Conservation (phyloP, 2,797 vertebrate species). For the Lithobates sylvaticus region DNA sequence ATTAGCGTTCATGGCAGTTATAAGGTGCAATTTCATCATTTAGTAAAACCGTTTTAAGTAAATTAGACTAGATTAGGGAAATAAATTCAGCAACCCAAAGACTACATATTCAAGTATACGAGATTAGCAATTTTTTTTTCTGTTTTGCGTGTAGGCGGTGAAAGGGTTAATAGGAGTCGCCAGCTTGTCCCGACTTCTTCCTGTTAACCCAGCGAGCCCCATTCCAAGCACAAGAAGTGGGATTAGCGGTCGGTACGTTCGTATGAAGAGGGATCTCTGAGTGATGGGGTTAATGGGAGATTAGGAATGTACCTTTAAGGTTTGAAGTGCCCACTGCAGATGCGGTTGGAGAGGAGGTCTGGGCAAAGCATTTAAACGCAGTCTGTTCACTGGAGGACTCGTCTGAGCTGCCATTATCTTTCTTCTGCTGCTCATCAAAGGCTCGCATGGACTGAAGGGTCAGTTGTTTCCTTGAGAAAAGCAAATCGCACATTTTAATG, state of each 20-base stretch:
- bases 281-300: conserved; percentile 36
- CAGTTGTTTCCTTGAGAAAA: conserved; percentile 89
- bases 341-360: conserved; percentile 88
- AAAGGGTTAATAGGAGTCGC: conserved; percentile 11
- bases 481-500: conserved; percentile 45
- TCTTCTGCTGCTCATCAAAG: conserved; percentile 95
- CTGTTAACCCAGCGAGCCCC: not conserved
- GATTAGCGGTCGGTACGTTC: not conserved
- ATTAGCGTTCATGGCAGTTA: too few species aligned
- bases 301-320: conserved; percentile 86
- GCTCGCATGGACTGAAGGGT: conserved; percentile 95
- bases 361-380: conserved; percentile 89
- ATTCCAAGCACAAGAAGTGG: conserved; percentile 29
- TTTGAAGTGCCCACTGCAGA: conserved; percentile 89
- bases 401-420: conserved; percentile 91
- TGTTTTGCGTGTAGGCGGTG: not conserved
- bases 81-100: too few species aligned
- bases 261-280: rapidly evolving
- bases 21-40: too few species aligned
- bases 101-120: too few species aligned
- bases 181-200: not conserved
- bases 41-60: too few species aligned
- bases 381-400: conserved; percentile 95
- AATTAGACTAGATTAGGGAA: too few species aligned
- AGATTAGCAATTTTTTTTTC: too few species aligned